phyloP scores from a whole-genome alignment of 2,888 invertebrate species.

The Coecobrya sp. region DNA sequence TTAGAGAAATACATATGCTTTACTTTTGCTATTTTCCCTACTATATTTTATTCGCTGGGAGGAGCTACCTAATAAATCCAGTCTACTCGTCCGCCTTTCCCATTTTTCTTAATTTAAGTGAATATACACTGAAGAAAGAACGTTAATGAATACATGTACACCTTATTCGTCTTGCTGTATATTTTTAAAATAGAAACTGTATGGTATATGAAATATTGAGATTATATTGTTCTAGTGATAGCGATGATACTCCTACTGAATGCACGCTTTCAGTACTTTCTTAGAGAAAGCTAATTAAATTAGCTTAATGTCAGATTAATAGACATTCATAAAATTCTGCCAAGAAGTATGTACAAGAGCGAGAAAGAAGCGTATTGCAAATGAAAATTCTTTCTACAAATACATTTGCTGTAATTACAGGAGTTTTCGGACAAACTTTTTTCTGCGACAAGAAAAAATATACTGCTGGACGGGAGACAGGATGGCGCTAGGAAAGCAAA shows the following conservation, averaged over 20 bases:
- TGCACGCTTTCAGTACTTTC: background rate
- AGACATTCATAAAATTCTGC: background rate
- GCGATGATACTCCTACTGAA: background rate
- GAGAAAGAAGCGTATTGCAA: no score
- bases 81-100: conserved; percentile 61
- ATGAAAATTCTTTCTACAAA: no score
- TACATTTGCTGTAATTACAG: background rate
- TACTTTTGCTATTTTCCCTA: background rate
- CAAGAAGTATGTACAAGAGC: background rate
- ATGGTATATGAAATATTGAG: no score
- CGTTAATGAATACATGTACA: background rate
- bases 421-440: background rate
- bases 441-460: no score
- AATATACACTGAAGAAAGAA: background rate
- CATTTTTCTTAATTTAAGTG: conserved; percentile 74
- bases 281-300: conserved; percentile 52
- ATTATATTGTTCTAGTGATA: no score
- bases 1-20: background rate
- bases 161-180: background rate
- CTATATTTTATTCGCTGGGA: conserved; percentile 47
- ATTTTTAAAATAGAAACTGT: no score
- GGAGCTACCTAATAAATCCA: conserved; percentile 55
- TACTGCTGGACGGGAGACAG: conserved; percentile 10
- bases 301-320: conserved; percentile 39
- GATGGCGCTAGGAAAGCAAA: background rate